A percentile compares a stretch with the other conserved stretches of the same genome.
Evolutionary conservation across 2,888 invertebrate species (phyloP).

Genomic region (Podabrus alpinus): DNA sequence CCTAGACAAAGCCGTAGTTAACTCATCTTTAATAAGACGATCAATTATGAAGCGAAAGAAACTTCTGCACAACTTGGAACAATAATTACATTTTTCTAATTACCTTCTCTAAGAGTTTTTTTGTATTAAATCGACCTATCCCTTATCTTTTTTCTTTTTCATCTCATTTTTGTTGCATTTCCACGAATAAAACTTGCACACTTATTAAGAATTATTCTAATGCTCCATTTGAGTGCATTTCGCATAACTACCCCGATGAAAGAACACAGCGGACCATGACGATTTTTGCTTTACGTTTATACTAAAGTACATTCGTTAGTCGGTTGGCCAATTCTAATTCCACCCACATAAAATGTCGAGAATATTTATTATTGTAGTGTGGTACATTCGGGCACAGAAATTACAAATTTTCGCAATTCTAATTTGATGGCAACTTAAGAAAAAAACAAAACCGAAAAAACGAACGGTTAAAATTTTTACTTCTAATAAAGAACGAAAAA

Average conservation of each 20-base stretch:
- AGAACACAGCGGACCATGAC: slow-evolving; percentile 24
- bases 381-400: slow-evolving; percentile 24
- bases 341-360: slow-evolving; percentile 32
- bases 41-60: slow-evolving; percentile 56
- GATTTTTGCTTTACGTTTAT: background rate
- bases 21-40: slow-evolving; percentile 58
- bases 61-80: slow-evolving; percentile 53
- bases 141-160: background rate
- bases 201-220: slow-evolving; percentile 22
- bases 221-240: slow-evolving; percentile 31
- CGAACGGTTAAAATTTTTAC: background rate
- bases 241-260: slow-evolving; percentile 36
- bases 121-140: background rate
- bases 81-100: slow-evolving; percentile 56
- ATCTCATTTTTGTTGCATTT: background rate
- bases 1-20: slow-evolving; percentile 53
- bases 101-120: slow-evolving; percentile 29
- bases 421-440: background rate
- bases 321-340: slow-evolving; percentile 21
- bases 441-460: background rate
- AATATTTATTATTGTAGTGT: slow-evolving; percentile 36
- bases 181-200: background rate
- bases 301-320: background rate
- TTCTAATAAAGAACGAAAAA: background rate
- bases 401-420: slow-evolving; percentile 1